These are phyloP conservation scores for Dipodomys ordii DNA, from an alignment of 2,113 vertebrate species.

Conservation along the genomic window DNA sequence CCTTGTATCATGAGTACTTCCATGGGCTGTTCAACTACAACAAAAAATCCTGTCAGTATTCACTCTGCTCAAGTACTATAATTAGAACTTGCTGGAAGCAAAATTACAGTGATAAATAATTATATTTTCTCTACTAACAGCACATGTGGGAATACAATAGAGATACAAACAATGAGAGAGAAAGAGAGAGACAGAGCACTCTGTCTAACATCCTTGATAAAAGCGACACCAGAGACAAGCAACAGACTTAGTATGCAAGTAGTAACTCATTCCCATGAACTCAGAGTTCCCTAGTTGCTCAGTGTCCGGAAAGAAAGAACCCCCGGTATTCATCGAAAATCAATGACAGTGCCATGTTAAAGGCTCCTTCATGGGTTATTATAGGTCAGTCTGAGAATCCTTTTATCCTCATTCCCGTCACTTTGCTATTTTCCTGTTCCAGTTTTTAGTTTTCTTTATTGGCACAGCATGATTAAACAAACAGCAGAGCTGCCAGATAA, in stretches of 20 bases:
- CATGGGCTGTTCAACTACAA: neutral
- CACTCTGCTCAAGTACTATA: slow-evolving; percentile 62
- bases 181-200: neutral
- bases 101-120: slow-evolving; percentile 65
- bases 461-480: slow-evolving; percentile 34
- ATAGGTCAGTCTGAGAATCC: slow-evolving; percentile 62
- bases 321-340: slow-evolving; percentile 72
- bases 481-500: slow-evolving; percentile 35
- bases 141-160: slow-evolving; percentile 59
- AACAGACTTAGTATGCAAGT: slow-evolving; percentile 75
- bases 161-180: slow-evolving; percentile 73
- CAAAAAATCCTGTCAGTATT: slow-evolving; percentile 61
- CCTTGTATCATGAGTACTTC: neutral
- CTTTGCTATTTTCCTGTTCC: slow-evolving; percentile 32
- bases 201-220: slow-evolving; percentile 64
- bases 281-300: slow-evolving; percentile 66
- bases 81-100: slow-evolving; percentile 69
- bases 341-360: slow-evolving; percentile 63
- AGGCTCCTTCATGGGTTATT: slow-evolving; percentile 48
- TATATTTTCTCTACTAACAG: slow-evolving; percentile 73
- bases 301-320: slow-evolving; percentile 76
- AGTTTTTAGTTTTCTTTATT: slow-evolving; percentile 57
- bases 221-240: slow-evolving; percentile 70
- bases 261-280: slow-evolving; percentile 61
- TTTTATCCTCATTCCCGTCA: slow-evolving; percentile 27